Base-by-base conservation (phyloP, 1,140 invertebrate species). In the Lordiphosa mommai region DNA sequence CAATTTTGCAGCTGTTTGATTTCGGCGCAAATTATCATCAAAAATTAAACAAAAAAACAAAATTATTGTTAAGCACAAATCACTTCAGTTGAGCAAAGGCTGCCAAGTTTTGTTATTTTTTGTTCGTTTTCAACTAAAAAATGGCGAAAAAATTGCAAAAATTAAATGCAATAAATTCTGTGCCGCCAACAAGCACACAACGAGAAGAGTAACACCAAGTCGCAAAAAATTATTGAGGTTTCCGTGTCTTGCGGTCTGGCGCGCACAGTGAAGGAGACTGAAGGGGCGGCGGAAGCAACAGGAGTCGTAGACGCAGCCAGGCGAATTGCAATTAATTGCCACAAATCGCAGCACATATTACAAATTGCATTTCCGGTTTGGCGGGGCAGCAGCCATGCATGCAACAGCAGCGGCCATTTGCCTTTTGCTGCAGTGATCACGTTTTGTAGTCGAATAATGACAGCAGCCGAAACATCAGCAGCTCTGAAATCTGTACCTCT, bases 351-450 rank as follows among this genome's bases (percentile, higher is more conserved):
- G 77, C 61, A 80, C 51, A 84, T 76, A 72, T 68, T 72, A 67
- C 76, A 80, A 80, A 82, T 80, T 80, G 76, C 77, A 84, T 84
- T 82, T 80, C 76, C 76, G 76, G 76, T 38, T 82, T 82, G 71
- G 57, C 66, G 20, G 40, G 20, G 53, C 6, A 23, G 52, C 76
- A 61, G 53, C 65, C 46, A 74, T 53, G 74, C 73, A 61, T 66
- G 57, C 58, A 69, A 37, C 43, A 55, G 40, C 40, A 38, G 8
- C 14, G 16, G 14, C 13, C 23, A 27, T 27, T 27, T 27, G 23
- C 23, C 23, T 27, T 6, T 27, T 1, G 16, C 16, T 17, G 23
- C 23, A 7, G 5, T 27, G 23, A 27, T 27, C 23, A 27, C 23
- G 23, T 27, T 27, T 27, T 7, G 23, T 27, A 27, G 23, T 27